Percentiles rank a stretch among this genome's conserved stretches.
These are phyloP conservation scores for Ptychobarbus kaznakovi DNA, from an alignment of 2,797 vertebrate species.

Conservation along the genomic window DNA sequence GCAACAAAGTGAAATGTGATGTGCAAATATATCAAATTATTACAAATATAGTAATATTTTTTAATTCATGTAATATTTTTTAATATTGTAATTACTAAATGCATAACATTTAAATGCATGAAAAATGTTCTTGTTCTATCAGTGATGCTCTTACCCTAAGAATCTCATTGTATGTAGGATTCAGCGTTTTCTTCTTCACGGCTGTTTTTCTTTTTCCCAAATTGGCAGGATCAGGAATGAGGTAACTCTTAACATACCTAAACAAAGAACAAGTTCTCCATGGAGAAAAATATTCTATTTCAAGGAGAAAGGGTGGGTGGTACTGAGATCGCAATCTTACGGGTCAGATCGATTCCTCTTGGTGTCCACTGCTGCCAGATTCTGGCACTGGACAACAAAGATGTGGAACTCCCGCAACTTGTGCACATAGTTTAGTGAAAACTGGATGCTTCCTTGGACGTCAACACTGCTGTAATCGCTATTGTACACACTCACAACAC, in stretches of 20 bases:
- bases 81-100: neutral
- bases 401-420: conserved; percentile 90
- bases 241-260: conserved; percentile 96
- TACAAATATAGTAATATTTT: neutral
- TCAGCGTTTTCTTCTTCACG: conserved; percentile 92
- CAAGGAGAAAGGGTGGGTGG: neutral
- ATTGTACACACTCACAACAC: conserved; percentile 91
- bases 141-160: conserved; percentile 82
- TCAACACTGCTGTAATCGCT: conserved; percentile 89
- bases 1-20: neutral
- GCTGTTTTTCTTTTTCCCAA: conserved; percentile 95
- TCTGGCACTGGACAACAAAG: conserved; percentile 89
- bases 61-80: too few species aligned
- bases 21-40: neutral
- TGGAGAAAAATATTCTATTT: conserved; percentile 4
- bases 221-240: conserved; percentile 90
- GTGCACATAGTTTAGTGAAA: conserved; percentile 92
- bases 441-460: conserved; percentile 91
- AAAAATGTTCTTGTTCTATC: neutral
- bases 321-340: conserved; percentile 78
- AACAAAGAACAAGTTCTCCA: conserved; percentile 20
- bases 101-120: neutral
- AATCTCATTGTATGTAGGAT: conserved; percentile 95
- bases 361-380: conserved; percentile 87
- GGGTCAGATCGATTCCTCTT: conserved; percentile 93